phyloP scores from a whole-genome alignment of 2,113 vertebrate species.

The Oncorhynchus keta region DNA sequence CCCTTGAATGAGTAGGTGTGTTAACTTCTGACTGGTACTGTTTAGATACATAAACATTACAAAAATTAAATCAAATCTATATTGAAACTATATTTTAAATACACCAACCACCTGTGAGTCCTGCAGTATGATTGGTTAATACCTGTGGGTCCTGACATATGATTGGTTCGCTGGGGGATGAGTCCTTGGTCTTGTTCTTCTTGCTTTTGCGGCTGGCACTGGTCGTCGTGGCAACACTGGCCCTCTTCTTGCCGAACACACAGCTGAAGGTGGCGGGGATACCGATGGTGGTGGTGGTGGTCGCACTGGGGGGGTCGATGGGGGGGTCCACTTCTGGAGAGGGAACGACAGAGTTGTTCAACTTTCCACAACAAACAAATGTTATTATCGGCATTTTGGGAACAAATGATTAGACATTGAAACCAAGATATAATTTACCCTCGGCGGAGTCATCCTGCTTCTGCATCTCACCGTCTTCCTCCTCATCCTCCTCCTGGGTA shows the following conservation, averaged over 20 bases:
- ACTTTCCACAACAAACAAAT: not conserved
- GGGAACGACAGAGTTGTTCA: slow-evolving; percentile 11
- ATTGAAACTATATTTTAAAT: no score
- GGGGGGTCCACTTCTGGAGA: slow-evolving; percentile 89
- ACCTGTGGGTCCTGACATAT: slow-evolving; percentile 91
- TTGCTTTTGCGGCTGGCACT: slow-evolving; percentile 96
- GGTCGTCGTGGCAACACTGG: slow-evolving; percentile 89
- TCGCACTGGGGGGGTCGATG: slow-evolving; percentile 97
- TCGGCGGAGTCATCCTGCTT: slow-evolving; percentile 85
- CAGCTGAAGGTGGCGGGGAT: slow-evolving; percentile 97
- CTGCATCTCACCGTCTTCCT: slow-evolving; percentile 83
- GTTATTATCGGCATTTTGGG: no score
- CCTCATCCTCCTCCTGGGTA: slow-evolving; percentile 94
- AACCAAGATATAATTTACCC: slow-evolving; percentile 67
- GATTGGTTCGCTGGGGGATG: slow-evolving; percentile 87
- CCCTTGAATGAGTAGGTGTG: no score
- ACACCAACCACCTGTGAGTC: slow-evolving; percentile 78
- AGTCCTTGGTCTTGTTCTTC: slow-evolving; percentile 98
- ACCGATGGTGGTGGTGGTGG: slow-evolving; percentile 97
- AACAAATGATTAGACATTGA: not conserved
- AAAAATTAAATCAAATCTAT: no score
- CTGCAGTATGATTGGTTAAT: slow-evolving; percentile 90
- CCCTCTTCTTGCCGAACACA: slow-evolving; percentile 94
- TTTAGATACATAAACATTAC: no score
- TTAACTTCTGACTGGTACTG: no score